Evolutionary conservation across 2,113 vertebrate genomes (phyloP).

Genomic region (Arvicanthis niloticus): DNA sequence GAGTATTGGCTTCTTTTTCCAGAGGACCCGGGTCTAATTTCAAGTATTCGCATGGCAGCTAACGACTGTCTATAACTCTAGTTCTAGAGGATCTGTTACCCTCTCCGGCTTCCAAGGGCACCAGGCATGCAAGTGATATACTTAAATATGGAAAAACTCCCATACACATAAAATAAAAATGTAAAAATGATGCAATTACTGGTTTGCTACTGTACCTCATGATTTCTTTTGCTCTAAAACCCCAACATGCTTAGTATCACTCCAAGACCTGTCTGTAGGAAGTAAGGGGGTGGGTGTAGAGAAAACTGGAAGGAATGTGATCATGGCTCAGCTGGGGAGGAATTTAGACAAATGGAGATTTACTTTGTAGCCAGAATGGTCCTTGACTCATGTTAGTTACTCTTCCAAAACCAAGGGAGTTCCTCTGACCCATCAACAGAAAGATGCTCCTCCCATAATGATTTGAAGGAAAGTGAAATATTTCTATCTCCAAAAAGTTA

Average conservation of each 20-base stretch:
- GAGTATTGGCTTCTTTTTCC: neutral
- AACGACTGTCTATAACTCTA: neutral
- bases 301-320: neutral
- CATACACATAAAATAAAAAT: neutral
- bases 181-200: neutral
- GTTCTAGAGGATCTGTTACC: neutral
- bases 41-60: neutral
- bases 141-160: neutral
- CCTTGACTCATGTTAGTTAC: neutral
- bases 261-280: neutral
- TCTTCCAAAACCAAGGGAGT: constrained; percentile 26
- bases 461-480: constrained; percentile 38
- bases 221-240: neutral
- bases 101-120: neutral
- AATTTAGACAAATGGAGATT: neutral
- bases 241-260: neutral
- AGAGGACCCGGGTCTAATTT: neutral
- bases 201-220: neutral
- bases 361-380: constrained; percentile 3
- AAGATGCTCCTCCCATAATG: constrained; percentile 45
- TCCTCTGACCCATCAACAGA: constrained; percentile 64
- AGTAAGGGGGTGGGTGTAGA: neutral
- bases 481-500: neutral
- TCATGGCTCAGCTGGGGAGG: neutral
- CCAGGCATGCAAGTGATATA: neutral